phyloP scores from a whole-genome alignment of 1,140 invertebrate species.

The Drosophila mayri region DNA sequence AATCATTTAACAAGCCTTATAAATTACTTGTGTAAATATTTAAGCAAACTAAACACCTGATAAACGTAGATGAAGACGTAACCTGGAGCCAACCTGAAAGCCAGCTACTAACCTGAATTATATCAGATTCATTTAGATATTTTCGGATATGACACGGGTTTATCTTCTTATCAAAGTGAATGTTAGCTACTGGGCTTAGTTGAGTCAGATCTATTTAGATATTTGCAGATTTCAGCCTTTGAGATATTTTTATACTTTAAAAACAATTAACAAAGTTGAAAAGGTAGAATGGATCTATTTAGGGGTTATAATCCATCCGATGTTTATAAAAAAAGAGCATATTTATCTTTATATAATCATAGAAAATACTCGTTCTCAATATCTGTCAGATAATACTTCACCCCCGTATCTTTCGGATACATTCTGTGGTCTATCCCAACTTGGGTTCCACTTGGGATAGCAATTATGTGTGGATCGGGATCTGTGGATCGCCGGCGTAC shows the following conservation, averaged over 20 bases:
- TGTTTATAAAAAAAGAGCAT: too few relatives aligned
- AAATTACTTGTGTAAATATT: conserved; percentile 36
- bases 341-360: too few relatives aligned
- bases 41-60: conserved; percentile 23
- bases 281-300: neutral
- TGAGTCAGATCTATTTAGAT: neutral
- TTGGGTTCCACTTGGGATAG: conserved; percentile 10
- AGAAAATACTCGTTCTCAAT: neutral
- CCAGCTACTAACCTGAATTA: neutral
- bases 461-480: conserved; percentile 7
- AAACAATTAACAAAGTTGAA: neutral
- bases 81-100: neutral
- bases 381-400: neutral
- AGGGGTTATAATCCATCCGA: too few relatives aligned
- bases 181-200: conserved; percentile 6
- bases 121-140: conserved; percentile 5
- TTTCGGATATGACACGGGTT: neutral
- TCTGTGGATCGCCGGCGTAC: conserved; percentile 32
- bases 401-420: neutral
- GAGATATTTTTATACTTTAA: neutral
- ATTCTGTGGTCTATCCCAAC: conserved; percentile 5
- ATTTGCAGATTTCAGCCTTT: neutral
- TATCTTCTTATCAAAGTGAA: neutral
- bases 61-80: conserved; percentile 17
- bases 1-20: conserved; percentile 9